Evolutionary conservation across 1,140 invertebrate species (phyloP).

Genomic region (Elymnias hypermnestra): DNA sequence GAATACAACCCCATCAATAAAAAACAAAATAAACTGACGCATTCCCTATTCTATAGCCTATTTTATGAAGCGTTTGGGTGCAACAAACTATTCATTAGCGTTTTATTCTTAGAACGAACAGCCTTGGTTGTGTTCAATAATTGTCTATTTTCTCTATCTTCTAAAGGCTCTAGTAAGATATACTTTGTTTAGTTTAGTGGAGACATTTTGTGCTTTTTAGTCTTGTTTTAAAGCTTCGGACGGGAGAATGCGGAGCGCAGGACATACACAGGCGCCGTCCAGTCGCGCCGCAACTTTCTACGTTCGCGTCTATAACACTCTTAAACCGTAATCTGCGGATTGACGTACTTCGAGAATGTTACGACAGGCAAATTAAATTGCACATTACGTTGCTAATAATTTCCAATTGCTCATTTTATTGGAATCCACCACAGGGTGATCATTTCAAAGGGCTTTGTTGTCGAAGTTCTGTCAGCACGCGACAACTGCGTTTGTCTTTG

Average conservation of each 20-base stretch:
- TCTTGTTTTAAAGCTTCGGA: constrained; percentile 55
- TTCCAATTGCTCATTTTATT: constrained; percentile 27
- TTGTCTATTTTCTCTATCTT: constrained; percentile 49
- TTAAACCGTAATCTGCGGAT: constrained; percentile 71
- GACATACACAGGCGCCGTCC: constrained; percentile 63
- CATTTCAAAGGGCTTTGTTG: constrained; percentile 5
- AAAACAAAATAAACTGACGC: constrained; percentile 22
- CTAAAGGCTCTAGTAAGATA: constrained; percentile 27
- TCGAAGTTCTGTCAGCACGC: not conserved
- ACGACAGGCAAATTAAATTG: constrained; percentile 67
- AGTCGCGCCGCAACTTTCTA: constrained; percentile 74
- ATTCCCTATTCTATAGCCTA: constrained; percentile 23
- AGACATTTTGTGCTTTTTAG: constrained; percentile 47
- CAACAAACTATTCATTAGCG: constrained; percentile 51
- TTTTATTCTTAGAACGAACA: constrained; percentile 48
- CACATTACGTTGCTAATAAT: constrained; percentile 55
- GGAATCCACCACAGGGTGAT: constrained; percentile 1
- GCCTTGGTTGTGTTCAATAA: constrained; percentile 44
- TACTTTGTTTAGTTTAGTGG: constrained; percentile 43
- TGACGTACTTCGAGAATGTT: constrained; percentile 64
- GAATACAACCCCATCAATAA: constrained; percentile 14
- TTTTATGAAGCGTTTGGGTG: constrained; percentile 45
- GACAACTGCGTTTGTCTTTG: not conserved
- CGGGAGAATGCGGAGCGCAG: constrained; percentile 67
- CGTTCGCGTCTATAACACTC: constrained; percentile 67